phyloP scores from a whole-genome alignment of 2,888 invertebrate genomes.

The Nemurella pictetii region DNA sequence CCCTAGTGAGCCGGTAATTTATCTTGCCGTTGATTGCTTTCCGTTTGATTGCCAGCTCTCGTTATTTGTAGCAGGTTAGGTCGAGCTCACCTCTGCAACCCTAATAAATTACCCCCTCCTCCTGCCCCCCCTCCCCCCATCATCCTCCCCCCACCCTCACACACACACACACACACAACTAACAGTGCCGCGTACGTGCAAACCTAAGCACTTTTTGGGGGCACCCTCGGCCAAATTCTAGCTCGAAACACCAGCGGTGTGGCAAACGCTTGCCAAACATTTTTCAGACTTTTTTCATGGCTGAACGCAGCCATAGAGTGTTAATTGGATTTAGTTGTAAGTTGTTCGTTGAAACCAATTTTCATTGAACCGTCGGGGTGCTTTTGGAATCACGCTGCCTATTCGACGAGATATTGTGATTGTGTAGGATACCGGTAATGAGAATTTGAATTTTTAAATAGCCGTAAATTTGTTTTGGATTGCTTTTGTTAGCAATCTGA shows the following conservation, averaged over 20 bases:
- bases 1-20: constrained; percentile 20
- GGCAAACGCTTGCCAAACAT: background rate
- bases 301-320: background rate
- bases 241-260: background rate
- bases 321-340: constrained; percentile 1
- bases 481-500: background rate
- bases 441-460: background rate
- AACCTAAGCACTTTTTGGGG: constrained; percentile 13
- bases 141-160: background rate
- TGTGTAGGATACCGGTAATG: background rate
- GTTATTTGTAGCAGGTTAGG: constrained; percentile 35
- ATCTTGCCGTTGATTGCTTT: constrained; percentile 28
- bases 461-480: background rate
- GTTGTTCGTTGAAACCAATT: background rate
- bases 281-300: background rate
- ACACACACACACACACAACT: background rate
- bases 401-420: background rate
- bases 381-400: background rate
- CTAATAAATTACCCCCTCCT: constrained; percentile 12
- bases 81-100: constrained; percentile 9
- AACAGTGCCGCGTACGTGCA: constrained; percentile 7
- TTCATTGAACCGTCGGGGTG: background rate
- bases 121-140: background rate
- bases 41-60: constrained; percentile 22
- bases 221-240: background rate